These are phyloP conservation scores for Ceratosolen fusciceps DNA, from an alignment of 1,140 invertebrate species.

Conservation along the genomic window DNA sequence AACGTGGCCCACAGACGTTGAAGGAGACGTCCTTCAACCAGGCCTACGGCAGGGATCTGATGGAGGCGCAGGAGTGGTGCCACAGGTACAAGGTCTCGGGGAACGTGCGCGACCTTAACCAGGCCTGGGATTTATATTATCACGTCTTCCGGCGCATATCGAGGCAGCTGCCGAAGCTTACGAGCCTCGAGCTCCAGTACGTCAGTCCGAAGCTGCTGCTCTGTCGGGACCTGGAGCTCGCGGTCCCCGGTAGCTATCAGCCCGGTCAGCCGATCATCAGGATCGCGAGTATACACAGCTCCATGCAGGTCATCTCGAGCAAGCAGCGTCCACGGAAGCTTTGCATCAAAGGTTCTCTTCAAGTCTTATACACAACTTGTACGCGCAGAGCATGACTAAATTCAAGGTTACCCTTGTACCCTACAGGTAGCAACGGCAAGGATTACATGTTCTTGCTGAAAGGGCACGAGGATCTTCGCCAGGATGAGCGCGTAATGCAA, in stretches of 20 bases:
- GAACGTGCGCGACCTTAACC: conserved; percentile 92
- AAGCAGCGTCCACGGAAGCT: conserved; percentile 98
- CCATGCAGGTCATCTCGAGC: conserved; percentile 92
- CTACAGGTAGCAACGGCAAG: conserved; percentile 90
- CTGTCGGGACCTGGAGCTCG: conserved; percentile 93
- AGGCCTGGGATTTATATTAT: conserved; percentile 99
- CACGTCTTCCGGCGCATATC: conserved; percentile 97
- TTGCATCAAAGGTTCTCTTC: conserved; percentile 82
- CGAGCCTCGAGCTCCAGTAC: conserved; percentile 92
- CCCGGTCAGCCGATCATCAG: conserved; percentile 88
- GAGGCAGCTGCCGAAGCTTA: conserved; percentile 91
- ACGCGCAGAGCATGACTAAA: too few species aligned
- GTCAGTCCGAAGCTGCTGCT: conserved; percentile 93
- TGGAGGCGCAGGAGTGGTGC: conserved; percentile 96
- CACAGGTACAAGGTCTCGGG: conserved; percentile 86
- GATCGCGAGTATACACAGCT: conserved; percentile 90
- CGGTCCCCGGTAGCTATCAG: conserved; percentile 95
- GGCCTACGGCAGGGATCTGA: conserved; percentile 94
- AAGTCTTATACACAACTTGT: too few species aligned
- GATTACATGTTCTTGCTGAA: conserved; percentile 99
- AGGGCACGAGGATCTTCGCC: conserved; percentile 98
- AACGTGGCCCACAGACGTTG: conserved; percentile 92
- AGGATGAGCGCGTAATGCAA: conserved; percentile 99
- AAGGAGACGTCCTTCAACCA: conserved; percentile 98
- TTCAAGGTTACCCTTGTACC: neutral